Base-by-base conservation (phyloP, 2,113 vertebrate genomes). In the Melanostigma gelatinosum region DNA sequence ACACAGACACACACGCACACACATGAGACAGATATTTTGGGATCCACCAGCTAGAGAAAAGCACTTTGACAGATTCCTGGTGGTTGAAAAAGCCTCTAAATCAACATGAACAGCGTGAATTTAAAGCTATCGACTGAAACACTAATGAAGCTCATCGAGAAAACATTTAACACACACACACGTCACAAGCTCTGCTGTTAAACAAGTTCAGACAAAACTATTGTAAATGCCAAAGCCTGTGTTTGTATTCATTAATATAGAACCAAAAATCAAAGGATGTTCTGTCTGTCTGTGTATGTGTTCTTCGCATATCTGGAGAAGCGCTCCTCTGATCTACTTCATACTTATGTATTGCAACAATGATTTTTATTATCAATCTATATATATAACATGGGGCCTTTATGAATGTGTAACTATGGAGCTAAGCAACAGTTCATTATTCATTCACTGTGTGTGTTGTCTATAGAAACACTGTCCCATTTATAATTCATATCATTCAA, bases 401-500 rank as follows among this genome's bases (percentile, higher is more conserved):
- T 42, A 29, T 52, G 22, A 73, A 61, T 85, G 71, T 50, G 58
- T 61, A 68, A 85, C 58, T 70, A 60, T 71, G 44, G 34, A 86
- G 61, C 63, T 50, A 42, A 54, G 72, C 38, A 83, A 48, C 65
- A 55, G 24, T 81, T 83, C 44, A 91, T 80, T 90, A 88, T 77
- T 87, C 58, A 88, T 88, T 85, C 54, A 69, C 8, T 64, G 52
- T 79, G 55, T 67, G 79, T 72, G 55, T 80, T 27, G 29, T 82
- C 44, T 80, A 76, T 75, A 84, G 57, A 88, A 88, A 84, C 5
- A 20, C 16, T 57, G 29, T 54, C 24, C 46, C 32, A 85, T 89
- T 69, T 68, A 85, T 80, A 87, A 89, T 89, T 84, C 77, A 92
- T 78, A 57, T 27, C 29, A 22, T 80, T 93, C 15, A 93, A 91